Conservation (phyloP, 2,888 invertebrate species). For the Xylota segnis region DNA sequence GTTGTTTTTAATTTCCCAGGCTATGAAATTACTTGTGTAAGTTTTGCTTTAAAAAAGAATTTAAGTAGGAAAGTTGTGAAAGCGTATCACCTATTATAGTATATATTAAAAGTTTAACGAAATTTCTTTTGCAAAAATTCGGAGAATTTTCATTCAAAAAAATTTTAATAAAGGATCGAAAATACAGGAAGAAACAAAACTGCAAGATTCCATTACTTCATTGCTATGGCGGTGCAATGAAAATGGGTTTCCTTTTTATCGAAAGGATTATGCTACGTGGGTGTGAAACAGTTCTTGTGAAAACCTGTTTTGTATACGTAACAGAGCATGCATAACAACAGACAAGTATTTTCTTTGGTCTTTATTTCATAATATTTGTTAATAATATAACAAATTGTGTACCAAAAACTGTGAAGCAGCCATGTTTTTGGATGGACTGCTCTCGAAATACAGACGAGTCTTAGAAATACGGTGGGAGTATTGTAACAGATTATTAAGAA, state of each 20-base stretch:
- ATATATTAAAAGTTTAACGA: slow-evolving; percentile 41
- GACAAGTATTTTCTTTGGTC: too few species aligned
- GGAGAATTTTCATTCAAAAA: slow-evolving; percentile 18
- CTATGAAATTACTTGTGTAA: slow-evolving; percentile 61
- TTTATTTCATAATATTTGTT: too few species aligned
- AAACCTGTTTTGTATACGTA: too few species aligned
- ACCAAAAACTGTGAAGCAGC: too few species aligned
- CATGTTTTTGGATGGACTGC: too few species aligned
- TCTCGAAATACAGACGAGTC: too few species aligned
- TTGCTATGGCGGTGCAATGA: not conserved
- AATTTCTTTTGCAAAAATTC: slow-evolving; percentile 23
- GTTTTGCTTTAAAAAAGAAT: slow-evolving; percentile 53
- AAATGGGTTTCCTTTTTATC: not conserved
- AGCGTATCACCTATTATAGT: slow-evolving; percentile 42
- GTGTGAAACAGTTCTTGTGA: too few species aligned
- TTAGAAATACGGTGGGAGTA: too few species aligned
- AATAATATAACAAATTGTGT: too few species aligned
- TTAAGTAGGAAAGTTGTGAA: slow-evolving; percentile 53
- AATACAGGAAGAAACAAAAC: not conserved
- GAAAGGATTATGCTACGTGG: too few species aligned
- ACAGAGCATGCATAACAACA: too few species aligned
- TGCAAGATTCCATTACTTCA: not conserved
- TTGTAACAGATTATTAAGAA: too few species aligned
- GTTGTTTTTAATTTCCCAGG: slow-evolving; percentile 62
- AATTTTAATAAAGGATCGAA: slow-evolving; percentile 4